Evolutionary conservation across 1,140 invertebrate genomes (phyloP).

Genomic region (Sitobion miscanthi): DNA sequence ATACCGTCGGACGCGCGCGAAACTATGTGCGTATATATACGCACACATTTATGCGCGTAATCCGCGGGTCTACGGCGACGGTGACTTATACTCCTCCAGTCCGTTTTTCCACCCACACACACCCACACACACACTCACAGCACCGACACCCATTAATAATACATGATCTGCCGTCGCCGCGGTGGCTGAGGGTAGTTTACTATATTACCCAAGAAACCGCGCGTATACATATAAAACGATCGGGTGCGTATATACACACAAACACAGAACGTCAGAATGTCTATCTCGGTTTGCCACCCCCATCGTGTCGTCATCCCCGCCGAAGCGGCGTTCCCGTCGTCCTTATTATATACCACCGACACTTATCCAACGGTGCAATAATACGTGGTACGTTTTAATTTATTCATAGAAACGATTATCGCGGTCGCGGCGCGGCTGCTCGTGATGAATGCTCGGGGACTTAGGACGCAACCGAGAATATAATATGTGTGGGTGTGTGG

Average conservation of each 20-base stretch:
- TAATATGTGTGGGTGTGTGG: background rate
- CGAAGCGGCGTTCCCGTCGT: background rate
- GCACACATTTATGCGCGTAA: background rate
- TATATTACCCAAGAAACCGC: background rate
- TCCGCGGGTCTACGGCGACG: background rate
- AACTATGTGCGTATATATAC: background rate
- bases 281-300: slow-evolving; percentile 27
- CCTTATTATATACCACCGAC: background rate
- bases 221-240: background rate
- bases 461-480: background rate
- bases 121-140: background rate
- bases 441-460: slow-evolving; percentile 46
- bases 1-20: background rate
- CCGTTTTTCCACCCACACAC: background rate
- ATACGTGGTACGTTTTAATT: slow-evolving; percentile 44
- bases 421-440: background rate
- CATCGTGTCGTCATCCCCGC: background rate
- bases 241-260: background rate
- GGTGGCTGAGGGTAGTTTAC: background rate
- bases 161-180: slow-evolving; percentile 35
- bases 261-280: background rate
- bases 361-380: background rate
- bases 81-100: slow-evolving; percentile 13
- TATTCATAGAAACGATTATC: slow-evolving; percentile 56
- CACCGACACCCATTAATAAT: slow-evolving; percentile 42